phyloP scores from a whole-genome alignment of 2,113 vertebrate species.

The Microcebus murinus region DNA sequence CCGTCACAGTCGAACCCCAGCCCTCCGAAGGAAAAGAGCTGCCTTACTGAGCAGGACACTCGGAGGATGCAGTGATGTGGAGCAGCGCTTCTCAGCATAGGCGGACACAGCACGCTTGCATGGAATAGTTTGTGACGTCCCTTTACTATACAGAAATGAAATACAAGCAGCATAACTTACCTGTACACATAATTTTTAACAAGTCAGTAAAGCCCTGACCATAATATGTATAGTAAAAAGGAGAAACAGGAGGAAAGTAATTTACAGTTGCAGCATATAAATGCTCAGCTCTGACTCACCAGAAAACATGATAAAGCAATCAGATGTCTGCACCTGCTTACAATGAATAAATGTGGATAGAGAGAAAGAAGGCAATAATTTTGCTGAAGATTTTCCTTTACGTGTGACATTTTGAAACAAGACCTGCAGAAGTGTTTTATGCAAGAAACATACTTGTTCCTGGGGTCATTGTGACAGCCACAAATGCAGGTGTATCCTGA shows the following conservation, averaged over 20 bases:
- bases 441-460: too few species aligned
- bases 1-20: neutral
- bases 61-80: fast-evolving
- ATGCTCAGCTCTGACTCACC: neutral
- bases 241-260: neutral
- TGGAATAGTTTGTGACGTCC: neutral
- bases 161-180: neutral
- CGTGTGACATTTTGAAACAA: neutral
- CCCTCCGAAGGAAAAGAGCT: neutral
- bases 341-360: neutral
- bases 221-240: neutral
- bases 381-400: neutral
- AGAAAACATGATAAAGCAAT: neutral
- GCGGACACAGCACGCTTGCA: neutral
- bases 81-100: neutral
- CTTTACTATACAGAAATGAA: neutral
- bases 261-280: neutral
- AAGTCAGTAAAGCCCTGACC: neutral
- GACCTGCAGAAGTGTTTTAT: too few species aligned
- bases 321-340: neutral
- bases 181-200: neutral
- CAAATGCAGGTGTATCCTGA: neutral
- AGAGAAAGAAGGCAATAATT: neutral
- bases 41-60: neutral
- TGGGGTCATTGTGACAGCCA: neutral